A percentile compares a stretch with the other conserved stretches of the same genome.
These are phyloP conservation scores for Heteromormyrus szaboi DNA, from an alignment of 2,797 vertebrate genomes.

Conservation along the genomic window DNA sequence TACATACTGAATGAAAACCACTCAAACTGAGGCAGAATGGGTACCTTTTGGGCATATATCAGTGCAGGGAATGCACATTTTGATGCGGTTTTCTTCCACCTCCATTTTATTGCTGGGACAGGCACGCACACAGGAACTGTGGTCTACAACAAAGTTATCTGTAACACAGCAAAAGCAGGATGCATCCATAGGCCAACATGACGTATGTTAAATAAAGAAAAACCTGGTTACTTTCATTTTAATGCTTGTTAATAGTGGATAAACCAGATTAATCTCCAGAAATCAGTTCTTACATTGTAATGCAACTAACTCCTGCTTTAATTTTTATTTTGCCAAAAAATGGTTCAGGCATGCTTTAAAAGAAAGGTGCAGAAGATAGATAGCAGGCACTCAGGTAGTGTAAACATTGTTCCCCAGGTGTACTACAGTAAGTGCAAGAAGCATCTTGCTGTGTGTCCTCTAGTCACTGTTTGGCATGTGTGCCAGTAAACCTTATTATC, in stretches of 20 bases:
- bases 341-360: not conserved
- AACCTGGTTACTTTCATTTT: not conserved
- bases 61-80: conserved; percentile 93
- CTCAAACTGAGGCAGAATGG: conserved; percentile 4
- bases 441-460: not conserved
- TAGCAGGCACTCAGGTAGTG: not conserved
- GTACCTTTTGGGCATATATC: conserved; percentile 98
- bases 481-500: not conserved
- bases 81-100: conserved; percentile 90
- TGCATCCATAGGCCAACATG: not conserved
- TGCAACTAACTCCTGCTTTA: not conserved
- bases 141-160: conserved; percentile 99
- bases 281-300: not conserved
- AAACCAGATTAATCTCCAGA: not conserved
- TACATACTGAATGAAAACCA: not conserved
- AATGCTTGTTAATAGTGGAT: not conserved
- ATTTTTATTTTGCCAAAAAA: not conserved
- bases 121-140: conserved; percentile 92
- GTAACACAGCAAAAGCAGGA: conserved; percentile 21
- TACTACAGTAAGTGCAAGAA: not conserved
- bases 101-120: conserved; percentile 98
- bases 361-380: not conserved
- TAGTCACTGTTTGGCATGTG: not conserved
- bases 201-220: not conserved
- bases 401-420: not conserved